Base-by-base conservation (phyloP, 2,113 vertebrate species). In the Tenebrosternarchus preto region DNA sequence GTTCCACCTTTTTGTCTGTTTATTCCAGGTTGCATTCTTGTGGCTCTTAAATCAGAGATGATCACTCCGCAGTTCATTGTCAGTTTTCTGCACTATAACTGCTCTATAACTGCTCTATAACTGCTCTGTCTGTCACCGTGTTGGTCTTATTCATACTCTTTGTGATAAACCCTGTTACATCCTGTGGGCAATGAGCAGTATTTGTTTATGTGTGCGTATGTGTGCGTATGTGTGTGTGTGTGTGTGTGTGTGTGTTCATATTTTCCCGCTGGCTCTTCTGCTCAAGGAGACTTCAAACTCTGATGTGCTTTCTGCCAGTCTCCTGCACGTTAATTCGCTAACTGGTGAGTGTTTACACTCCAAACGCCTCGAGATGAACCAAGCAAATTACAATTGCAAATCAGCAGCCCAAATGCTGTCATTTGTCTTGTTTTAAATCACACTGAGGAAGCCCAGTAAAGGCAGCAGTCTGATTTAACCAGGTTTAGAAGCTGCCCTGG, bases 341-440 rank as follows among this genome's bases (percentile, higher is more conserved):
- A 59, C 59, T 67, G 22, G 22, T 27, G 69, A 73, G 46, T 80
- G 78, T 80, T 80, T 74, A 74, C 78, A 67, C 20, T 60, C 66
- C 70, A 67, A 80, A 80, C 57, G 59, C 39, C 46, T 80, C 15
- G 70, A 67, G 70, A 66, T 67, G 78, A 74, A 67, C 64, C n/a
- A 50, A 27, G 61, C 27, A 19, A 66, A 80, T 80, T 73, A 80
- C 70, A 80, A 66, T 80, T 66, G 78, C 78, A 80, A 73, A 80
- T 80, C 60, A 16, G 31, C 31, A 4, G 31, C 78, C 24, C 67
- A 29, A 80, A 67, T 43, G 70, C 78, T 56, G 78, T 56, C 78
- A 80, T 80, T 73, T 56, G 70, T 80, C 60, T 80, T 60, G 36
- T 73, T 43, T 80, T 73, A 80, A 46, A 50, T 70, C 36, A 70